Conservation (phyloP, 2,113 vertebrate genomes). For the Varanus komodoensis region DNA sequence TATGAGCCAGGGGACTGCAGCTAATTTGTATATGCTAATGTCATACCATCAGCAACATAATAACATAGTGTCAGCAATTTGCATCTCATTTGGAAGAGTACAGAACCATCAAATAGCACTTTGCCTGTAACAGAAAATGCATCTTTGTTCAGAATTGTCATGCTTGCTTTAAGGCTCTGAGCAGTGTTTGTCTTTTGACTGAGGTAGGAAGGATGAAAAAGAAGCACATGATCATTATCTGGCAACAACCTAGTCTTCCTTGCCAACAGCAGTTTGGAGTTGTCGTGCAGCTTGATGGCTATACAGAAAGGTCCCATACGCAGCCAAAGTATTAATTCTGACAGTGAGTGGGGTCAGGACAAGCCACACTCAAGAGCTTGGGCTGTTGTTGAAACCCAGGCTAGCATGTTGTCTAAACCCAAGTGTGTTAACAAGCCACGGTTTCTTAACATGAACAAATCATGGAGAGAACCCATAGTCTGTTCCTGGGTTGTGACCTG, state of each 20-base stretch:
- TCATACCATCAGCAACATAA: slow-evolving; percentile 10
- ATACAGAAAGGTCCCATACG: background rate
- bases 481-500: too few relatives aligned
- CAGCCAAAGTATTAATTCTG: background rate
- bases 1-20: background rate
- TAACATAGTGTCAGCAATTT: slow-evolving; percentile 30
- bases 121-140: background rate
- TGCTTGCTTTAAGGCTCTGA: background rate
- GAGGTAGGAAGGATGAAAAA: background rate
- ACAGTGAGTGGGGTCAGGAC: too few relatives aligned
- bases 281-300: background rate
- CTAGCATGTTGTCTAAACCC: too few relatives aligned
- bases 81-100: slow-evolving; percentile 30
- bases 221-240: background rate
- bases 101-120: background rate
- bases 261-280: background rate
- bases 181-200: background rate
- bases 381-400: too few relatives aligned
- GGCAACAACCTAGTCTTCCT: background rate
- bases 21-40: slow-evolving; percentile 25
- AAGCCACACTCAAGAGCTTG: too few relatives aligned
- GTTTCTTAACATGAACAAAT: too few relatives aligned
- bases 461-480: too few relatives aligned
- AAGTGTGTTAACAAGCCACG: too few relatives aligned
- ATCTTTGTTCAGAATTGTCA: background rate